phyloP scores from a whole-genome alignment of 2,113 vertebrate genomes.

The Campylomormyrus numenius region DNA sequence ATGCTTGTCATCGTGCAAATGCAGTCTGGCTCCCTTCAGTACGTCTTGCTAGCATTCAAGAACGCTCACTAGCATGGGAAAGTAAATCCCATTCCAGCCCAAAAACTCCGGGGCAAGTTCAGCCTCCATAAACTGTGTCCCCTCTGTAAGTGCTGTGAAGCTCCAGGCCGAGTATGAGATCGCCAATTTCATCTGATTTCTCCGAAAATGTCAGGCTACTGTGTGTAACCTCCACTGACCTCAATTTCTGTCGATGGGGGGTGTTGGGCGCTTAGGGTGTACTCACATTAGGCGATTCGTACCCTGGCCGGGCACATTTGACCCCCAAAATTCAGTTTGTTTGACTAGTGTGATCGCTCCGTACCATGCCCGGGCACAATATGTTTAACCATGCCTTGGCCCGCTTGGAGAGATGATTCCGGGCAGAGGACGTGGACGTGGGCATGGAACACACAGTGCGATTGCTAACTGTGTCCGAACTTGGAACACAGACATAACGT shows the following conservation, averaged over 20 bases:
- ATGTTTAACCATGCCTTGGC: not conserved
- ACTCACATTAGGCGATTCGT: not conserved
- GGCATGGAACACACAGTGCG: not conserved
- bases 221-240: not conserved
- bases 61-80: not conserved
- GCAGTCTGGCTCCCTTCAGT: not conserved
- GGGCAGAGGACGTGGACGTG: not conserved
- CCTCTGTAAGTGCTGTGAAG: not conserved
- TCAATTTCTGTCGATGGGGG: not conserved
- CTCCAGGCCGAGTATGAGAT: not conserved
- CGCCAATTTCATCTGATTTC: not conserved
- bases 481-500: not conserved
- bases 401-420: not conserved
- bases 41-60: not conserved
- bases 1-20: not conserved
- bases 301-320: not conserved
- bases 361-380: not conserved
- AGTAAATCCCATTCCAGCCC: not conserved
- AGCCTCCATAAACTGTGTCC: not conserved
- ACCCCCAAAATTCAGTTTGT: not conserved
- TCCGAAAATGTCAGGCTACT: not conserved
- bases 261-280: not conserved
- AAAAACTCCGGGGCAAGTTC: not conserved
- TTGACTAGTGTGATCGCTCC: not conserved
- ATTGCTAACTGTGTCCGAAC: not conserved